Evolutionary conservation across 2,113 vertebrate genomes (phyloP).

Genomic region (Tylochromis polylepis): DNA sequence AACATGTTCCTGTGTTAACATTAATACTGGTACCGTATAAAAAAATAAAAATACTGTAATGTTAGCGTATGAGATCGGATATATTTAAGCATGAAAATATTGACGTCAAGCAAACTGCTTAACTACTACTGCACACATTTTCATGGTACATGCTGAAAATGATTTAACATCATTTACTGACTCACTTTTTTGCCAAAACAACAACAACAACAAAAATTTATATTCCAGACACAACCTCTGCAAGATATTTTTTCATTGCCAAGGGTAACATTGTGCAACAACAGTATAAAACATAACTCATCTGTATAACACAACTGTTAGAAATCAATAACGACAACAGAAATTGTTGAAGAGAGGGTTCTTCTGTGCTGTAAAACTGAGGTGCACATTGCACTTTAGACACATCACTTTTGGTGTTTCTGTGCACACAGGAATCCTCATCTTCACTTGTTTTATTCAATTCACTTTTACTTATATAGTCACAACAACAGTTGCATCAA

Average conservation of each 20-base stretch:
- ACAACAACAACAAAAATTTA: neutral
- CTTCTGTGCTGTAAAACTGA: neutral
- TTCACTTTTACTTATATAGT: neutral
- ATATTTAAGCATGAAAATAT: neutral
- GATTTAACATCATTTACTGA: neutral
- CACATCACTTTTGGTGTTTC: neutral
- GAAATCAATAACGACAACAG: neutral
- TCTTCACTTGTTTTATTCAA: neutral
- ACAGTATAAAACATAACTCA: neutral
- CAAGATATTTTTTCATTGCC: neutral
- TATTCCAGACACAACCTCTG: neutral
- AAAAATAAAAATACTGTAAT: no score
- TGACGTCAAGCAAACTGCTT: neutral
- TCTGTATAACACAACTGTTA: neutral
- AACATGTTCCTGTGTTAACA: no score
- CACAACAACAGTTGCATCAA: no score
- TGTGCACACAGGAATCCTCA: neutral
- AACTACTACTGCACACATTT: neutral
- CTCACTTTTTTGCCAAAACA: neutral
- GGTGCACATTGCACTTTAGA: rapidly evolving
- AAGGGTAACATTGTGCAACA: neutral
- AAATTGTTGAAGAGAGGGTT: neutral
- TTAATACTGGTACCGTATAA: no score
- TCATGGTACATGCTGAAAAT: neutral
- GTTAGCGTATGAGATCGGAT: neutral